These are phyloP conservation scores for Podocnemis expansa DNA, from an alignment of 2,113 vertebrate genomes.

Conservation along the genomic window DNA sequence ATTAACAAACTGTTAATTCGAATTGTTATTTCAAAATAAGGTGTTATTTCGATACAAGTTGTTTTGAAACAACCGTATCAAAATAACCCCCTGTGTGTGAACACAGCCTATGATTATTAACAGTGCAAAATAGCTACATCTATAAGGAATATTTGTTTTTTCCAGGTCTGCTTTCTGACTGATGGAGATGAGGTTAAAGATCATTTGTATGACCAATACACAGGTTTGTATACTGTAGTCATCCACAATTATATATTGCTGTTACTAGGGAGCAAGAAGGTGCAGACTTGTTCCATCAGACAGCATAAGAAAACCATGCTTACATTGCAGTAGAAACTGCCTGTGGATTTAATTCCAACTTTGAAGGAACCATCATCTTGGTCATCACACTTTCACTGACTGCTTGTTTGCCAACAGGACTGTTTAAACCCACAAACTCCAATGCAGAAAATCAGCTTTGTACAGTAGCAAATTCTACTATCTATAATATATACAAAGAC, in stretches of 20 bases:
- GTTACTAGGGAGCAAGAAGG: background rate
- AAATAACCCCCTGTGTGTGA: no score
- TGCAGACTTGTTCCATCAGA: no score
- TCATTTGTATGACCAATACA: background rate
- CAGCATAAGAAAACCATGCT: background rate
- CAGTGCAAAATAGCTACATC: background rate
- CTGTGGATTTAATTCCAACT: background rate
- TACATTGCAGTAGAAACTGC: background rate
- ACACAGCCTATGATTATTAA: no score
- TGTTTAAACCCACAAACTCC: background rate
- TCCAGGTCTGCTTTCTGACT: background rate
- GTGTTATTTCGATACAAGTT: no score
- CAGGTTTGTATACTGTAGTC: background rate
- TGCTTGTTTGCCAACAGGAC: background rate
- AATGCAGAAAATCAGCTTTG: background rate
- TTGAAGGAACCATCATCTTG: no score
- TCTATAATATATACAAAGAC: accelerated
- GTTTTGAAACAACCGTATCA: no score
- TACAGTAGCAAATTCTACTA: background rate
- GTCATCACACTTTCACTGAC: no score
- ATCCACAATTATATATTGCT: background rate
- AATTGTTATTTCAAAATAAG: no score
- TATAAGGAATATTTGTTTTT: accelerated
- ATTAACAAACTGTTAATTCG: no score
- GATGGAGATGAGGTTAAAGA: background rate